Evolutionary conservation across 2,797 vertebrate genomes (phyloP).

Genomic region (Sebastes kiyomatsui): DNA sequence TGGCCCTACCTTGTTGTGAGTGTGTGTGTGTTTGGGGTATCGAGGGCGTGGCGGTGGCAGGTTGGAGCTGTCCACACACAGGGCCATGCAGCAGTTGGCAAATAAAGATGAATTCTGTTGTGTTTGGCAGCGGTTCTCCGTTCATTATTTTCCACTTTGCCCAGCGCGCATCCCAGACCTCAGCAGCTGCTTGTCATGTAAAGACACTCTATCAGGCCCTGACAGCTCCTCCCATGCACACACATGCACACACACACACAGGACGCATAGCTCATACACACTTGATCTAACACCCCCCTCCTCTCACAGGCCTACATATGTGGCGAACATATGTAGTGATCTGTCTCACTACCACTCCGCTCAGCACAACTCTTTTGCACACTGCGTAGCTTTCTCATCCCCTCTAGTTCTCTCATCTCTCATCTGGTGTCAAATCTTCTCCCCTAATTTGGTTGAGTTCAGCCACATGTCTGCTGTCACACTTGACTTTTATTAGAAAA

Average conservation of each 20-base stretch:
- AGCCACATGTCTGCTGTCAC: constrained; percentile 60
- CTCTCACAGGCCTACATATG: constrained; percentile 68
- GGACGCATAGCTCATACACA: constrained; percentile 68
- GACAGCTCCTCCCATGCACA: constrained; percentile 88
- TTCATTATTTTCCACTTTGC: constrained; percentile 94
- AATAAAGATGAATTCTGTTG: constrained; percentile 95
- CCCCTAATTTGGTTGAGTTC: constrained; percentile 49
- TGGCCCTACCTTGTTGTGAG: constrained; percentile 12
- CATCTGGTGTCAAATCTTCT: constrained; percentile 62
- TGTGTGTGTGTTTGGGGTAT: constrained; percentile 57
- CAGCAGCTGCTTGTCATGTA: constrained; percentile 95
- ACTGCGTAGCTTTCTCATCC: constrained; percentile 59
- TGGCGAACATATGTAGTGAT: constrained; percentile 80
- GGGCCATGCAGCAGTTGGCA: constrained; percentile 89
- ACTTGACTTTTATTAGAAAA: constrained; percentile 41
- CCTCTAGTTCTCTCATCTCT: constrained; percentile 60
- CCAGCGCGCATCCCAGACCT: constrained; percentile 89
- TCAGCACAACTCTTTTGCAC: constrained; percentile 67
- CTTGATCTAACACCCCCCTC: constrained; percentile 47
- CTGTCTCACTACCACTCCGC: constrained; percentile 74
- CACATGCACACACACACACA: constrained; percentile 39
- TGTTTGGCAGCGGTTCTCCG: constrained; percentile 85
- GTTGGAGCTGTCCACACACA: constrained; percentile 74
- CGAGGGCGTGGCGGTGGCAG: constrained; percentile 74
- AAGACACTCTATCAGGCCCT: constrained; percentile 94